Conservation (phyloP, 1,140 invertebrate species). For the Drosophila orena region DNA sequence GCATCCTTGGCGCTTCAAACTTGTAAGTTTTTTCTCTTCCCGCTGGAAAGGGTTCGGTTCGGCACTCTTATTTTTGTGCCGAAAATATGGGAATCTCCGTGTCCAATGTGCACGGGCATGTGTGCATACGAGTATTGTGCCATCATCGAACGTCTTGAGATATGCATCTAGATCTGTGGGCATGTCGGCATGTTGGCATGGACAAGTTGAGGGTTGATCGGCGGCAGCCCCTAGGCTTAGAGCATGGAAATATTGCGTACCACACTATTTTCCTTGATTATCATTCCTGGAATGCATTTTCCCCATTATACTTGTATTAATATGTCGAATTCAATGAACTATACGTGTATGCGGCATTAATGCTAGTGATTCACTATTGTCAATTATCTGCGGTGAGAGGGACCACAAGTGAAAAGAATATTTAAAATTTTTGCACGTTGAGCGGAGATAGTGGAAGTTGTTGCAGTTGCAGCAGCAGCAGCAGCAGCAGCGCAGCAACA, state of each 20-base stretch:
- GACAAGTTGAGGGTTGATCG: constrained; percentile 46
- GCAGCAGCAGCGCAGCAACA: constrained; percentile 11
- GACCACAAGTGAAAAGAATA: constrained; percentile 40
- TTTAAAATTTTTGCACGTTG: constrained; percentile 66
- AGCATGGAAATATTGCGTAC: constrained; percentile 4
- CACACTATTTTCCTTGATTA: not conserved
- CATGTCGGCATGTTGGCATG: constrained; percentile 61
- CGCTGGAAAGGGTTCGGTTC: constrained; percentile 68
- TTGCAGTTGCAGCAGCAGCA: constrained; percentile 23
- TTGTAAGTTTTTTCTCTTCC: constrained; percentile 65
- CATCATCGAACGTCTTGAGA: constrained; percentile 72
- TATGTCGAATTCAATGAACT: too few relatives aligned
- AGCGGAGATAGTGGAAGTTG: constrained; percentile 34
- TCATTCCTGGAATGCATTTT: not conserved
- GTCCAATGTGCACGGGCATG: constrained; percentile 58
- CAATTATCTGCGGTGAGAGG: constrained; percentile 17
- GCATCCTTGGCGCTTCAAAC: constrained; percentile 65
- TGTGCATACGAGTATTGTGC: constrained; percentile 51
- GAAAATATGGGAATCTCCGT: constrained; percentile 60
- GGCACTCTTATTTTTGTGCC: constrained; percentile 52
- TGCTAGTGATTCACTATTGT: constrained; percentile 24
- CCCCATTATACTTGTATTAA: not conserved
- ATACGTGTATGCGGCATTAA: constrained; percentile 15
- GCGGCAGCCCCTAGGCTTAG: constrained; percentile 19
- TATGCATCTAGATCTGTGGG: constrained; percentile 68